Percentiles rank a stretch among this genome's conserved stretches.
These are phyloP conservation scores for Himalopsyche japonica DNA, from an alignment of 2,888 invertebrate species.

Conservation along the genomic window DNA sequence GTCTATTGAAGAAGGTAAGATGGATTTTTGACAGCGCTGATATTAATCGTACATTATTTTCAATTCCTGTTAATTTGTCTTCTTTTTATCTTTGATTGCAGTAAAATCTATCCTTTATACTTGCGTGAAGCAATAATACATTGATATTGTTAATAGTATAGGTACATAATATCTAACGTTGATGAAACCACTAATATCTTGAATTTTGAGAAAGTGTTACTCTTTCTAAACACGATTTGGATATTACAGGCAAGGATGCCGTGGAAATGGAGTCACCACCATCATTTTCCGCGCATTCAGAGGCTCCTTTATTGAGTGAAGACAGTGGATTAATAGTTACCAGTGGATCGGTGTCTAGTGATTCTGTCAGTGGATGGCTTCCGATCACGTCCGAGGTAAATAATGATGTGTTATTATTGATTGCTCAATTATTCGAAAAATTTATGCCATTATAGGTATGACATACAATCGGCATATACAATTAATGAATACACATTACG, in stretches of 20 bases:
- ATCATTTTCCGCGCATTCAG: slow-evolving; percentile 73
- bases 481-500: too few species aligned
- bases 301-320: slow-evolving; percentile 73
- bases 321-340: slow-evolving; percentile 74
- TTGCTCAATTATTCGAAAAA: background rate
- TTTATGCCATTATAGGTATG: too few species aligned
- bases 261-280: slow-evolving; percentile 74
- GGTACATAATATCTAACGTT: background rate
- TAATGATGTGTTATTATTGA: background rate
- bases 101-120: background rate
- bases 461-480: too few species aligned
- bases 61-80: background rate
- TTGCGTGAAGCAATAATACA: background rate
- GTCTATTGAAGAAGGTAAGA: background rate
- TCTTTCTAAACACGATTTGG: background rate
- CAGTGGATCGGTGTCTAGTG: slow-evolving; percentile 76
- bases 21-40: background rate
- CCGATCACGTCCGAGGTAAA: slow-evolving; percentile 70
- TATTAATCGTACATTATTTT: background rate
- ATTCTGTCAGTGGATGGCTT: slow-evolving; percentile 69
- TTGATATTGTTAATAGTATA: background rate
- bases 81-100: background rate
- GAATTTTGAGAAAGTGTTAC: background rate
- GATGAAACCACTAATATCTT: background rate
- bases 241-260: slow-evolving; percentile 13